Conservation (phyloP, 2,888 invertebrate genomes). For the Drosophila sordidapex region DNA sequence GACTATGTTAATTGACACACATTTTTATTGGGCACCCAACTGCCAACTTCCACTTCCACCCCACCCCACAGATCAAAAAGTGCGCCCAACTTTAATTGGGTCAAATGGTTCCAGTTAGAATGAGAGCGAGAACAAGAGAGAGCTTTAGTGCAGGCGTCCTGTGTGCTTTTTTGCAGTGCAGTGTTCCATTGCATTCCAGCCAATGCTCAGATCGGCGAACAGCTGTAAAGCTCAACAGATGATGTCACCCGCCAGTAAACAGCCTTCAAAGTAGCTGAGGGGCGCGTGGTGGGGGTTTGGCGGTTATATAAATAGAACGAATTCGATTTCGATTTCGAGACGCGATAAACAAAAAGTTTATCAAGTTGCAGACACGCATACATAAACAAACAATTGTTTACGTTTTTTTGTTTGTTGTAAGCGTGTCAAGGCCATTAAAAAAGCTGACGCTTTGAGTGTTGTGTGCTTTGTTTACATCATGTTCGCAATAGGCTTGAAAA, state of each 20-base stretch:
- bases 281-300: not conserved
- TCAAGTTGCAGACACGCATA: slow-evolving; percentile 14
- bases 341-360: slow-evolving; percentile 15
- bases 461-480: slow-evolving; percentile 55
- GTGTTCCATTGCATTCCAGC: not conserved
- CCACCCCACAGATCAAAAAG: not conserved
- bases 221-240: slow-evolving; percentile 35
- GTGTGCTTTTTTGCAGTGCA: slow-evolving; percentile 13
- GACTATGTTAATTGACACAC: slow-evolving; percentile 10
- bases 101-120: slow-evolving; percentile 10
- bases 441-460: slow-evolving; percentile 15
- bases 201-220: slow-evolving; percentile 10
- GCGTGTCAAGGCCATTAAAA: slow-evolving; percentile 68
- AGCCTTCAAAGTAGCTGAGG: not conserved
- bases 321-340: slow-evolving; percentile 28
- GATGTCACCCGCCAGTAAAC: slow-evolving; percentile 45
- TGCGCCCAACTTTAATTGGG: slow-evolving; percentile 7
- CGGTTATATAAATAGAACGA: slow-evolving; percentile 37
- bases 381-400: slow-evolving; percentile 41
- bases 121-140: not conserved
- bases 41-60: slow-evolving; percentile 7
- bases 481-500: slow-evolving; percentile 24
- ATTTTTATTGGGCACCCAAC: not conserved
- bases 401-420: slow-evolving; percentile 62
- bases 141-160: slow-evolving; percentile 6